Conservation (phyloP, 2,113 vertebrate genomes). For the Oreochromis tanganicae region DNA sequence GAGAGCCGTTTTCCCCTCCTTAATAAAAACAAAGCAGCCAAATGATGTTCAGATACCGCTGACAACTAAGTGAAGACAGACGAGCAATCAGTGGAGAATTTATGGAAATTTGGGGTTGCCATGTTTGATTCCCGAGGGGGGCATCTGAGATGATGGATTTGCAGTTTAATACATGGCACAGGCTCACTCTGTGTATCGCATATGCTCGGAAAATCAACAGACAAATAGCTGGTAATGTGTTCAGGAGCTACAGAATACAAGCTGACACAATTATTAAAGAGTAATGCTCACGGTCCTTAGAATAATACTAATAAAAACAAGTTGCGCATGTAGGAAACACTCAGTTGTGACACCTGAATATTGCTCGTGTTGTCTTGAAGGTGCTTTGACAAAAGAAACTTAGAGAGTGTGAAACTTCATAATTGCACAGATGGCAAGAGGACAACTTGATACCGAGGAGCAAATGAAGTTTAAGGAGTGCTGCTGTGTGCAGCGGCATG, state of each 20-base stretch:
- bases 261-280: background rate
- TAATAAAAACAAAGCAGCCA: background rate
- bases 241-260: background rate
- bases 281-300: background rate
- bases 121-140: background rate
- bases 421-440: conserved; percentile 58
- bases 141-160: background rate
- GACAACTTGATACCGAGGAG: conserved; percentile 34
- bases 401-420: conserved; percentile 42
- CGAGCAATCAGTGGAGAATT: background rate
- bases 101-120: background rate
- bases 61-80: background rate
- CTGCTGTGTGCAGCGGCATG: conserved; percentile 37
- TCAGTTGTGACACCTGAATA: background rate
- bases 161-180: background rate
- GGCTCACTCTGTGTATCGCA: background rate
- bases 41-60: background rate
- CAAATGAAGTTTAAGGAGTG: conserved; percentile 46
- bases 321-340: background rate
- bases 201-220: background rate
- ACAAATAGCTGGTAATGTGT: background rate
- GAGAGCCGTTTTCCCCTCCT: background rate
- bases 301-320: background rate
- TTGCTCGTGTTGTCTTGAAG: background rate
- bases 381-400: conserved; percentile 37